These are phyloP conservation scores for Notolabrus celidotus DNA, from an alignment of 2,797 vertebrate species.

Conservation along the genomic window DNA sequence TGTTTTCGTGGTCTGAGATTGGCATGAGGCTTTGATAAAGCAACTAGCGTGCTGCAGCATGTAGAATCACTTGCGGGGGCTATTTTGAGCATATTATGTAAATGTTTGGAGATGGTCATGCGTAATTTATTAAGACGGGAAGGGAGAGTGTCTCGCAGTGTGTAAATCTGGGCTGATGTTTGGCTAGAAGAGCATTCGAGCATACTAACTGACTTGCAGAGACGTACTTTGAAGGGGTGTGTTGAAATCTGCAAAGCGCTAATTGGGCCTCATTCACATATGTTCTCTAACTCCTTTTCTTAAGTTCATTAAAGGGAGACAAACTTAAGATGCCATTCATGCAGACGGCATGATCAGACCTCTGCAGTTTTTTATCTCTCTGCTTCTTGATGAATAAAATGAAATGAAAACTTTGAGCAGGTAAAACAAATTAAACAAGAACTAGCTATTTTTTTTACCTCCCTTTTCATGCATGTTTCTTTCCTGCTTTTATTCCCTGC, in stretches of 20 bases:
- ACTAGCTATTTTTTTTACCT: too few species aligned
- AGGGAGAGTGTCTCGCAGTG: conserved; percentile 35
- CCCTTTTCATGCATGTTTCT: too few species aligned
- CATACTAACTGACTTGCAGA: conserved; percentile 16
- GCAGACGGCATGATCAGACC: neutral
- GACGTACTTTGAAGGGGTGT: conserved; percentile 5
- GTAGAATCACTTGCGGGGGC: conserved; percentile 42
- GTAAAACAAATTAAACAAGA: too few species aligned
- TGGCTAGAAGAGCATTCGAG: conserved; percentile 16
- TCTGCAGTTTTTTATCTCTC: neutral
- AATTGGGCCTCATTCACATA: conserved; percentile 23
- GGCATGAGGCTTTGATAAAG: conserved; percentile 26
- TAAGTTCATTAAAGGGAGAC: neutral
- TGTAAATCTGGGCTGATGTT: conserved; percentile 60
- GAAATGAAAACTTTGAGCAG: neutral
- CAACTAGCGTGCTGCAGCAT: conserved; percentile 27
- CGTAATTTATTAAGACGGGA: conserved; percentile 77
- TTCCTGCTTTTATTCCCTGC: too few species aligned
- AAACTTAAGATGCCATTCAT: neutral
- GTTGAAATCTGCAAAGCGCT: conserved; percentile 10
- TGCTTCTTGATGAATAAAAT: neutral
- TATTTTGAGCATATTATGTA: conserved; percentile 81
- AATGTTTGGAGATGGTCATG: conserved; percentile 74
- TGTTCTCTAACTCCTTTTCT: neutral
- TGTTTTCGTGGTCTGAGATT: conserved; percentile 12